Evolutionary conservation across 92 coral and sea anemone species (phyloP), one percentile per base, ranked within the genome.

Genomic region (Phymanthus crucifer): DNA sequence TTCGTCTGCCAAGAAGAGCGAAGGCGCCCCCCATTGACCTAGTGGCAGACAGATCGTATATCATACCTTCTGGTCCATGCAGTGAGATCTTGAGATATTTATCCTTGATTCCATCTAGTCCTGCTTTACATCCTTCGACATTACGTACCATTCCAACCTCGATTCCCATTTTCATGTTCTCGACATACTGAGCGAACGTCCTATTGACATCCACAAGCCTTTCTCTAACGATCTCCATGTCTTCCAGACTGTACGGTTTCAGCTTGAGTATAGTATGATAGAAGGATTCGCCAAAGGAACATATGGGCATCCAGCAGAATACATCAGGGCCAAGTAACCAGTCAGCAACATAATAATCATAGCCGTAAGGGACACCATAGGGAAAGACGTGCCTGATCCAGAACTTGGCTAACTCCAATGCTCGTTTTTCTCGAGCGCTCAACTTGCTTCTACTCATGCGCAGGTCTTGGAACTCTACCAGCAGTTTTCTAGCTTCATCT

Each of bases 251-350:
- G 47, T 76, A 84, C 38, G 92, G 92, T 46, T 89, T 78, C 1
- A 89, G 72, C 56, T 52, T 67, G 16, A 29, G 38, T 46, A 89
- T 52, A 14, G 89, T 66, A 16, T 9, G 9, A 6, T 19, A 72
- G 16, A 85, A 76, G 23, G 40, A 66, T 68, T 70, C 66, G 0
- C 52, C 75, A 2, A 89, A 67, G 33, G 70, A 74, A 68, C 92
- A 84, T 13, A 89, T 74, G 0, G 92, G 84, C 67, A 87, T 72
- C 92, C 92, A 89, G 57, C 92, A 89, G 77, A 89, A 89, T 23
- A 89, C 84, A 69, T 89, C 87, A 0, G 92, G 89, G 2, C 92
- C 86, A 66, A 85, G 80, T 21, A 89, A 52, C 92, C 92, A 89
- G 70, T 89, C 92, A 0, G 89, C 92, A 0, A 84, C 54, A 31